A percentile compares a stretch with the other conserved stretches of the same genome.
Evolutionary conservation across 1,140 invertebrate genomes (phyloP).

Genomic region (Penaeus japonicus): DNA sequence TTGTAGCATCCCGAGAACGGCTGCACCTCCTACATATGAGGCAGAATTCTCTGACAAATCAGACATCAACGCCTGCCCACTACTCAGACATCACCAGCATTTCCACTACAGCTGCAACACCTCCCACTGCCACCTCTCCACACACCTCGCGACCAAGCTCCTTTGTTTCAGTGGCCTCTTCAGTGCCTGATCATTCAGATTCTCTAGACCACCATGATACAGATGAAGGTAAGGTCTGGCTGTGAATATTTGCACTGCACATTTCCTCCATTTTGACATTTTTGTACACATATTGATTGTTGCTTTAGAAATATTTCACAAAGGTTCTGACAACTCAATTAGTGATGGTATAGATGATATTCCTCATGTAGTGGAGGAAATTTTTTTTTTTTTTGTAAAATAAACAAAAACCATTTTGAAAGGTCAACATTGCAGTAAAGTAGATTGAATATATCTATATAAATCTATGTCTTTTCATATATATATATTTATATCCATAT

Average conservation of each 20-base stretch:
- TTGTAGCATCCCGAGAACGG: slow-evolving; percentile 76
- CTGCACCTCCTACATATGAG: slow-evolving; percentile 68
- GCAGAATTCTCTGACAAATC: slow-evolving; percentile 29
- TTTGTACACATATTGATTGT: too few species aligned
- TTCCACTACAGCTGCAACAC: slow-evolving; percentile 9
- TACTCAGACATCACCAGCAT: neutral
- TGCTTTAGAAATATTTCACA: too few species aligned
- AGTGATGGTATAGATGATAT: too few species aligned
- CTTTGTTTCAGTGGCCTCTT: slow-evolving; percentile 51
- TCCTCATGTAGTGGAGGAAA: too few species aligned
- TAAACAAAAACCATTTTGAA: too few species aligned
- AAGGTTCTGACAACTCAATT: too few species aligned
- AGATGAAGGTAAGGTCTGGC: slow-evolving; percentile 39
- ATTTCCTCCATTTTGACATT: too few species aligned
- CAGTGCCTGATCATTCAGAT: slow-evolving; percentile 47
- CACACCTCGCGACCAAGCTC: slow-evolving; percentile 48
- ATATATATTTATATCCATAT: too few species aligned
- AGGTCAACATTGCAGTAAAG: too few species aligned
- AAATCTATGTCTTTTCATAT: too few species aligned
- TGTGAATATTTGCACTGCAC: neutral
- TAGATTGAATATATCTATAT: too few species aligned
- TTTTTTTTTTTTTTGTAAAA: too few species aligned
- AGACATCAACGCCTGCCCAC: slow-evolving; percentile 1
- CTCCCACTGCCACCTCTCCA: slow-evolving; percentile 35
- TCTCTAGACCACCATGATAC: slow-evolving; percentile 49